A percentile compares a stretch with the other conserved stretches of the same genome.
These are phyloP conservation scores for Delichon dasypus DNA, from an alignment of 2,797 vertebrate genomes.

Conservation along the genomic window DNA sequence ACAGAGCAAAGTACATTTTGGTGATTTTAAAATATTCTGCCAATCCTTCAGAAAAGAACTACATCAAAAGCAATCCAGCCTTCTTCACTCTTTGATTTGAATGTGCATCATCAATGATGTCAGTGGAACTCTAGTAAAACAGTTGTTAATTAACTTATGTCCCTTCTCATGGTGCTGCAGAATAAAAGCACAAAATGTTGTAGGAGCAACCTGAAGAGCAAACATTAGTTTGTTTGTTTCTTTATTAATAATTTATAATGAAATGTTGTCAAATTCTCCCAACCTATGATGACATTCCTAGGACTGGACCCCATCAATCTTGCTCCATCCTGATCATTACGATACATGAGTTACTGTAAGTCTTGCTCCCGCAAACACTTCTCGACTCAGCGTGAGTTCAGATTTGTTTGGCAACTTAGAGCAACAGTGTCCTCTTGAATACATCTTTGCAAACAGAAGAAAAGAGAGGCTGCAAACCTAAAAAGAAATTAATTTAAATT, in stretches of 20 bases:
- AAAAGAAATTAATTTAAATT: not conserved
- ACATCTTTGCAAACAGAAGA: not conserved
- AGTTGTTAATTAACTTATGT: constrained; percentile 71
- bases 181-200: constrained; percentile 36
- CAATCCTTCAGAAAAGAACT: constrained; percentile 16
- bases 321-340: not conserved
- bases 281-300: not conserved
- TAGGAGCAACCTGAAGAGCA: constrained; percentile 30
- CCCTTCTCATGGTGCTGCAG: not conserved
- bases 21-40: constrained; percentile 28
- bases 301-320: not conserved
- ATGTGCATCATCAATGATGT: constrained; percentile 56
- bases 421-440: not conserved
- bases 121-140: constrained; percentile 14
- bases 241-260: constrained; percentile 65
- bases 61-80: constrained; percentile 13
- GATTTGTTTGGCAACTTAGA: not conserved
- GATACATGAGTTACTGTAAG: not conserved
- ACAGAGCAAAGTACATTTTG: constrained; percentile 54
- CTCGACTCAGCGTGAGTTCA: not conserved
- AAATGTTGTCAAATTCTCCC: constrained; percentile 2
- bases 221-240: constrained; percentile 54
- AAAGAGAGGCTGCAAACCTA: not conserved
- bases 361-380: not conserved
- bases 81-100: constrained; percentile 39